Base-by-base conservation (phyloP, 2,113 vertebrate genomes). In the Pipra filicauda region DNA sequence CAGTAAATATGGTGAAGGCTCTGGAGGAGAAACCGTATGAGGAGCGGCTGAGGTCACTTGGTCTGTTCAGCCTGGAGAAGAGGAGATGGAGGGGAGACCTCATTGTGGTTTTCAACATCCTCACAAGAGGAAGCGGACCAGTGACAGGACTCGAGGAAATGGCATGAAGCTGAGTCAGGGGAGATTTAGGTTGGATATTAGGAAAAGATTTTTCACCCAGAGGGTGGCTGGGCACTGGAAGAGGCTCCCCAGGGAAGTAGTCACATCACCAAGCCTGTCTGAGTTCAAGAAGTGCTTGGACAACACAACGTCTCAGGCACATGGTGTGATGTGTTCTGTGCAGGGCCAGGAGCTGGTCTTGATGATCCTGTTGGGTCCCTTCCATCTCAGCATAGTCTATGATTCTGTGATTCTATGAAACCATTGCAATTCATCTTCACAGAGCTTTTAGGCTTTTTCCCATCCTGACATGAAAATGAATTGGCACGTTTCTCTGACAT, bases 1-100 rank as follows among this genome's bases (percentile, higher is more conserved):
- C 26, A 17, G 28, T 16, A 1, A 21, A 37, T 26, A 27, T 4
- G 33, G 33, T 77, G 54, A 86, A 59, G 2, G 12, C 14, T 33
- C 31, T 61, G 37, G 44, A 69, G 37, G 22, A 18, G 46, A 44
- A 44, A 22, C 37, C 1, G 0, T 3, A 0, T 28, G 5, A 52
- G 46, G 64, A 44, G 11, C 1, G 0, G 4, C 39, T 59, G 73
- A 61, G 22, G 6, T 9, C 22, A 39, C 11, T 72, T 43, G 35
- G 9, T 72, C 24, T 72, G 26, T 19, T 26, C 35, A 51, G 26
- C 35, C 85, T 80, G 35, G 35, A 75, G 13, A 39, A 27, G n/a
- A 74, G n/a, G 30, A 72, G 41, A 26, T 41, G 43, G 43, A 57
- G 31, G 14, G 26, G 35, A 80, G 2, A 51, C 11, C 12, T 65